Evolutionary conservation across 2,797 vertebrate genomes (phyloP).

Genomic region (Helarctos malayanus): DNA sequence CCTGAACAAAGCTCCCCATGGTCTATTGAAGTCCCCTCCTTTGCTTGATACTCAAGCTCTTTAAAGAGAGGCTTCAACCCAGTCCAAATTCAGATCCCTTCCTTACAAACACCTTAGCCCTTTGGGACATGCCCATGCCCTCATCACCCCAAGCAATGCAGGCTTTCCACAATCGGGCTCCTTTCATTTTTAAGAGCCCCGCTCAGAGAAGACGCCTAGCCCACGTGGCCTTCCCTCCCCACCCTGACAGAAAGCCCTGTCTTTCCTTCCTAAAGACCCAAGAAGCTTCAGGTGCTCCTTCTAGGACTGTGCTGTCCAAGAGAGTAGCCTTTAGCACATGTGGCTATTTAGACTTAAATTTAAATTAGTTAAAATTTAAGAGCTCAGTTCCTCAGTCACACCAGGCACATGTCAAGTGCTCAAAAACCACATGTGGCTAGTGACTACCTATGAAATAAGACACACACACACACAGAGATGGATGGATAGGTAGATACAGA

Average conservation of each 20-base stretch:
- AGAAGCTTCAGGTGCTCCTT: background rate
- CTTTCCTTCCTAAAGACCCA: background rate
- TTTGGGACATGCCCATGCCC: background rate
- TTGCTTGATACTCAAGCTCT: background rate
- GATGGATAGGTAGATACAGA: background rate
- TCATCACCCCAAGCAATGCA: background rate
- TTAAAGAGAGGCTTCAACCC: background rate
- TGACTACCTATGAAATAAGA: background rate
- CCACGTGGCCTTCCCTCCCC: background rate
- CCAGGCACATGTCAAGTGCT: background rate
- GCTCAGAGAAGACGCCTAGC: background rate
- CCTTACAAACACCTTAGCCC: background rate
- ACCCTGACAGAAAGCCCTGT: background rate
- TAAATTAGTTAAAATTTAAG: background rate
- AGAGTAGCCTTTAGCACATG: background rate
- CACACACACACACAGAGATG: too few relatives aligned
- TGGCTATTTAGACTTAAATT: background rate
- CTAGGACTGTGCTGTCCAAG: background rate
- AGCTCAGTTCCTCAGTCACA: background rate
- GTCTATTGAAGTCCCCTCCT: background rate
- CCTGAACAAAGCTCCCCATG: background rate
- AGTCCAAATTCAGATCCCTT: background rate
- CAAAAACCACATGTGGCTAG: background rate
- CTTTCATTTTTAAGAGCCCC: background rate
- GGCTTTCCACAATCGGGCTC: background rate